Evolutionary conservation across 2,888 invertebrate genomes (phyloP).

Genomic region (Lamellibrachia satsuma): DNA sequence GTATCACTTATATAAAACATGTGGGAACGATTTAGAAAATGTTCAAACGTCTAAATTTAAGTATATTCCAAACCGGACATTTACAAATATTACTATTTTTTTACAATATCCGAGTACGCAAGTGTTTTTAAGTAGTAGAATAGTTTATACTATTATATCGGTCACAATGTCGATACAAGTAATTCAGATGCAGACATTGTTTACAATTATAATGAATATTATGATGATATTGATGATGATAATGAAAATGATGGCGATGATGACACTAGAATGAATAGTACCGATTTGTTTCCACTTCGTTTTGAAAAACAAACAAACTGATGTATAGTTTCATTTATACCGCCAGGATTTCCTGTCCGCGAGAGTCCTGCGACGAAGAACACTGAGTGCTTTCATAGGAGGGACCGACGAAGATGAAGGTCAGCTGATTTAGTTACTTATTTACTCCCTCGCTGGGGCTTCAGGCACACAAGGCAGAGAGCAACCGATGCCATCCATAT

Average conservation of each 20-base stretch:
- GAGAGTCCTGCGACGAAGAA: conserved; percentile 31
- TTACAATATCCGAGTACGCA: too few species aligned
- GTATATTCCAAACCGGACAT: too few species aligned
- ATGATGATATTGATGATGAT: background rate
- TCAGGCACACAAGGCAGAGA: background rate
- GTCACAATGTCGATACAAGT: background rate
- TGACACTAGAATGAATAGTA: background rate
- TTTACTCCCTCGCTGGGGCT: background rate
- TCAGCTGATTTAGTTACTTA: background rate
- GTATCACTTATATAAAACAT: too few species aligned
- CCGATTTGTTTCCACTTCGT: background rate
- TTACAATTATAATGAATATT: background rate
- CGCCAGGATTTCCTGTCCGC: conserved; percentile 30
- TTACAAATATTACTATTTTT: too few species aligned
- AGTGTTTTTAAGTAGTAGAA: too few species aligned
- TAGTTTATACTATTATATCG: background rate
- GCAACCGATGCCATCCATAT: background rate
- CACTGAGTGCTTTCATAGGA: conserved; percentile 32
- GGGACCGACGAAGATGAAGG: conserved; percentile 20
- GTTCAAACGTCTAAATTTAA: too few species aligned
- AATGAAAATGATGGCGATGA: background rate
- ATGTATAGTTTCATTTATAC: background rate
- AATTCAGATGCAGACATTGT: background rate
- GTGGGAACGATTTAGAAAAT: too few species aligned
- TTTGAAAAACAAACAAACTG: background rate